phyloP scores from a whole-genome alignment of 1,140 invertebrate species.

The Druon quercuslanigerum region DNA sequence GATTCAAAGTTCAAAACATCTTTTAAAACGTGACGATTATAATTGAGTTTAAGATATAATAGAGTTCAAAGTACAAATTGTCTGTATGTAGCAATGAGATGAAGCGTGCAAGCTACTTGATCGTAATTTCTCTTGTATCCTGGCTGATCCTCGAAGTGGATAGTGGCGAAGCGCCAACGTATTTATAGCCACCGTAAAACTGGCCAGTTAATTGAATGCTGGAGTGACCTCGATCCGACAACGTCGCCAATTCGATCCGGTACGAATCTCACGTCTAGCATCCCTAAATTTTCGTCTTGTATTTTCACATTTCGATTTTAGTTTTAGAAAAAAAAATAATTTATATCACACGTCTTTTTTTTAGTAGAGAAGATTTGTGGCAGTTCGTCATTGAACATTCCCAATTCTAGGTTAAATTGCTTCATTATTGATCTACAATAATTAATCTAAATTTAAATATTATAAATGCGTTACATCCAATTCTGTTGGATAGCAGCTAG shows the following conservation, averaged over 20 bases:
- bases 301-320: not conserved
- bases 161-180: constrained; percentile 45
- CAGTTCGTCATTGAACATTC: too few species aligned
- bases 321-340: too few species aligned
- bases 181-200: constrained; percentile 56
- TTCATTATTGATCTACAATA: too few species aligned
- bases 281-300: constrained; percentile 33
- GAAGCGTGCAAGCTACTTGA: constrained; percentile 11
- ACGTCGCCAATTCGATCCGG: not conserved
- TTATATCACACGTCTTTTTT: too few species aligned
- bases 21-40: too few species aligned
- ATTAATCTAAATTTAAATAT: too few species aligned
- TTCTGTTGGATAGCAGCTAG: not conserved
- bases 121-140: constrained; percentile 12
- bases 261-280: constrained; percentile 15
- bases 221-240: constrained; percentile 38
- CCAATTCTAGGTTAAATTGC: too few species aligned
- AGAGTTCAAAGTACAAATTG: not conserved
- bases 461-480: not conserved
- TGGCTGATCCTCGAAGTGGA: constrained; percentile 38
- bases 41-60: too few species aligned
- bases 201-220: constrained; percentile 52
- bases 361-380: too few species aligned
- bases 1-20: too few species aligned
- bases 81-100: not conserved